Evolutionary conservation across 2,113 vertebrate genomes (phyloP), one percentile per base, ranked within the genome.

Genomic region (Halcyon malimbica): DNA sequence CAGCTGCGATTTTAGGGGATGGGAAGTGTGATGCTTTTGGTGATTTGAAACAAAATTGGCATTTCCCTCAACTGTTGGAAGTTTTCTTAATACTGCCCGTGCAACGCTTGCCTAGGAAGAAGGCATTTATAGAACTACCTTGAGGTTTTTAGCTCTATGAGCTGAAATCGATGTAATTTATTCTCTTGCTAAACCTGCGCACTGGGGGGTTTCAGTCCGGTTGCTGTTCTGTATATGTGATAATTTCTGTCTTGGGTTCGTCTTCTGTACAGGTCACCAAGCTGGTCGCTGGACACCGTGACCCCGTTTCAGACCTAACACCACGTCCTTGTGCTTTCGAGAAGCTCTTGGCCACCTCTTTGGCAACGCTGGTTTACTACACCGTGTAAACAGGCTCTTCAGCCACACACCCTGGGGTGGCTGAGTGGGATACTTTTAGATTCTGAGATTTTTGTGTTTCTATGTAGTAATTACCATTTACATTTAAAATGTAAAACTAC

Each of bases 401-500:
- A 23, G 33, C 69, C 74, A 8, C 0, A 26, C 69, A 24, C 50
- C 79, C 73, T 8, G 24, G 5, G 29, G 69, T 16, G 85, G 9
- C 2, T 19, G 79, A 33, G 42, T 0, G 21, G 62, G 89, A n/a
- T 3, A 39, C 4, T 5, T 89, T 28, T 28, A 4, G 35, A 60
- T 59, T 63, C 51, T 69, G 80, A 39, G 69, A 21, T 78, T 67
- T 44, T 44, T 17, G 73, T 28, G 51, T 81, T 87, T 31, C 51
- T 62, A 0, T 5, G 31, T 4, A 1, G 53, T 75, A 86, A 89
- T 92, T 75, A 81, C 41, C 33, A 5, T 81, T 67, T 39, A 48
- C 68, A 17, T 84, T 87, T 65, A 8, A 81, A 73, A 93, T 89
- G 83, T 95, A 17, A 69, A 82, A 94, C 92, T 93, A 96, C 94